phyloP scores from a whole-genome alignment of 2,113 vertebrate species.

The Ceyx cyanopectus region DNA sequence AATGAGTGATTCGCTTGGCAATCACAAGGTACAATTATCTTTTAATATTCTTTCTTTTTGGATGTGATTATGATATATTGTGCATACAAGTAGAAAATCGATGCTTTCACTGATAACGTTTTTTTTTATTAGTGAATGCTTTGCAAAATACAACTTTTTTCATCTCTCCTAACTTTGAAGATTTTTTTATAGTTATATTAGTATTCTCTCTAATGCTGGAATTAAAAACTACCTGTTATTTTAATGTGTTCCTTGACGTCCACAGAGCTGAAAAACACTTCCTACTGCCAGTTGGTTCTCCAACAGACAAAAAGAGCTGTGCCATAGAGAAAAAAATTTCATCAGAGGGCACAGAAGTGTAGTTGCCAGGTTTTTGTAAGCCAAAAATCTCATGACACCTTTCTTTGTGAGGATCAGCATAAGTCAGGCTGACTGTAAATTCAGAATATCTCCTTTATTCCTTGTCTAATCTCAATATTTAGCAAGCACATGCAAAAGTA shows the following conservation, averaged over 20 bases:
- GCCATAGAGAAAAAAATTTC: background rate
- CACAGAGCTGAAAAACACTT: background rate
- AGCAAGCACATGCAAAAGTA: background rate
- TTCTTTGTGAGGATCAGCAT: background rate
- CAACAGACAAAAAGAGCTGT: background rate
- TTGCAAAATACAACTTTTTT: background rate
- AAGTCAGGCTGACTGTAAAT: background rate
- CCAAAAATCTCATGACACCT: background rate
- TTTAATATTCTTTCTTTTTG: slow-evolving; percentile 22
- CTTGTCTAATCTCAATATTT: slow-evolving; percentile 20
- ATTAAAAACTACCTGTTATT: background rate
- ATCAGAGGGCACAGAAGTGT: background rate
- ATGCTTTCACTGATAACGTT: background rate
- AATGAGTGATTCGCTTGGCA: slow-evolving; percentile 8
- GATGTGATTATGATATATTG: background rate
- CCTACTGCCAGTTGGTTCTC: background rate
- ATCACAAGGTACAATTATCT: background rate
- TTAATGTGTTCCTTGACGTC: background rate
- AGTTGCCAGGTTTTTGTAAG: slow-evolving; percentile 16
- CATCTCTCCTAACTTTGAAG: background rate
- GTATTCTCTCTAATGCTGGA: background rate
- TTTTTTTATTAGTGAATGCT: background rate
- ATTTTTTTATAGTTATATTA: background rate
- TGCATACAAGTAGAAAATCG: background rate
- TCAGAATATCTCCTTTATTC: background rate